A percentile compares a stretch with the other conserved stretches of the same genome.
phyloP scores from a whole-genome alignment of 2,888 invertebrate species.

The Drosophila peninsularis region DNA sequence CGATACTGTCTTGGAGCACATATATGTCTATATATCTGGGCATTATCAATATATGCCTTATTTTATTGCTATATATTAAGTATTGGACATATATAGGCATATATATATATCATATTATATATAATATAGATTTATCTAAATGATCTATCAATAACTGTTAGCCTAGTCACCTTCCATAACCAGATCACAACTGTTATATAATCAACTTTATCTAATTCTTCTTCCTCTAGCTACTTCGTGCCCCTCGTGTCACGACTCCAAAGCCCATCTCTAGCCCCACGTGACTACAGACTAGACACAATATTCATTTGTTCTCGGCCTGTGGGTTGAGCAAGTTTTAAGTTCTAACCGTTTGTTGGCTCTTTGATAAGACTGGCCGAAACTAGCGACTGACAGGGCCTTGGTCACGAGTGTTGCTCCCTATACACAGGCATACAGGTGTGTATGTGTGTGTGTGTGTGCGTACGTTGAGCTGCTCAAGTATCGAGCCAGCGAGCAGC shows the following conservation, averaged over 20 bases:
- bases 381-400: slow-evolving; percentile 48
- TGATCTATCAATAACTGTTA: background rate
- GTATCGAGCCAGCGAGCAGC: slow-evolving; percentile 31
- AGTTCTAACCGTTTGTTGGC: slow-evolving; percentile 67
- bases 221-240: background rate
- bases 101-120: background rate
- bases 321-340: slow-evolving; percentile 68
- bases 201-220: no score
- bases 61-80: background rate
- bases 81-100: background rate
- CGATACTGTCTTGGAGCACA: background rate
- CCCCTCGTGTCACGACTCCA: slow-evolving; percentile 3
- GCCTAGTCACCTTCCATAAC: no score
- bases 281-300: background rate
- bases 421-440: background rate
- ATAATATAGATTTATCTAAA: background rate
- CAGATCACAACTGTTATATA: no score
- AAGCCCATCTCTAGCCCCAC: slow-evolving; percentile 21
- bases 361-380: slow-evolving; percentile 55
- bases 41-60: background rate
- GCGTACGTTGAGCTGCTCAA: slow-evolving; percentile 41
- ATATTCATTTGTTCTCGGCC: slow-evolving; percentile 29
- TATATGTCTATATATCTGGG: background rate
- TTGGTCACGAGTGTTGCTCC: slow-evolving; percentile 47
- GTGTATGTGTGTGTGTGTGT: background rate